These are phyloP conservation scores for Heliconius ismenius DNA, from an alignment of 2,888 invertebrate species.

Conservation along the genomic window DNA sequence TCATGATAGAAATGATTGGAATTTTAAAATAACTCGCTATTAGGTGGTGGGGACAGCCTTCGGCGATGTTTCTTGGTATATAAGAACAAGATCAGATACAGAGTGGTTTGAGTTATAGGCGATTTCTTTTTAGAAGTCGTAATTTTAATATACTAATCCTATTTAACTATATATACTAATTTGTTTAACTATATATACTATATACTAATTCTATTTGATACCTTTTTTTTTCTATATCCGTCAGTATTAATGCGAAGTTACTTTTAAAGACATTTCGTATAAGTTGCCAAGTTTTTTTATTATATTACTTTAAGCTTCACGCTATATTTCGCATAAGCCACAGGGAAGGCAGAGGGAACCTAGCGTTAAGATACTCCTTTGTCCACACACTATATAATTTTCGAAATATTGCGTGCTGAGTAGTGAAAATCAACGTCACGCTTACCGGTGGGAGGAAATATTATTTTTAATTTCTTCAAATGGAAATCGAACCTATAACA, in stretches of 20 bases:
- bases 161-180: no score
- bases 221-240: no score
- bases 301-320: no score
- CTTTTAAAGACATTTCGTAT: no score
- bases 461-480: neutral
- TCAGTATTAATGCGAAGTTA: no score
- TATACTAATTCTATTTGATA: neutral
- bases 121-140: neutral
- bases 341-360: no score
- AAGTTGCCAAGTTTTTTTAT: no score
- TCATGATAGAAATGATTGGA: slow-evolving; percentile 35
- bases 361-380: no score
- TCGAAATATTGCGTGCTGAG: neutral
- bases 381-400: no score
- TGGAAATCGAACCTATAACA: neutral
- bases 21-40: slow-evolving; percentile 39
- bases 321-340: no score
- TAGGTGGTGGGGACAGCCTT: slow-evolving; percentile 37
- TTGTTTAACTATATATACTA: no score
- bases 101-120: slow-evolving; percentile 14
- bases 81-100: slow-evolving; percentile 30
- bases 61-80: slow-evolving; percentile 36
- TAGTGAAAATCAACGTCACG: neutral
- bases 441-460: no score
- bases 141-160: neutral